Evolutionary conservation across 1,140 invertebrate species (phyloP).

Genomic region (Cecropterus lyciades): DNA sequence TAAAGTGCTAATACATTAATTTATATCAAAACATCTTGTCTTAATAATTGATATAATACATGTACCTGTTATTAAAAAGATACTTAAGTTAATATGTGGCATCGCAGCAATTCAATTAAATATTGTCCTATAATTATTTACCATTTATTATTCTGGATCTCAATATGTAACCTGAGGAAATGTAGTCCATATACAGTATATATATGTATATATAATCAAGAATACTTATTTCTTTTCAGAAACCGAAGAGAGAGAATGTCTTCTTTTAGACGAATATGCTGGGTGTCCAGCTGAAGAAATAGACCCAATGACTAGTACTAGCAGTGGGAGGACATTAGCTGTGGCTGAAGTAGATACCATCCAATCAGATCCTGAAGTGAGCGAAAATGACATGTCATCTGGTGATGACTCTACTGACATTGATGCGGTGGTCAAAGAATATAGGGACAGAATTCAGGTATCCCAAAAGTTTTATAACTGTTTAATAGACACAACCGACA

Average conservation of each 20-base stretch:
- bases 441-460: constrained; percentile 84
- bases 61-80: no score
- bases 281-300: constrained; percentile 68
- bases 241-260: constrained; percentile 82
- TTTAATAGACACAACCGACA: no score
- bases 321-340: constrained; percentile 59
- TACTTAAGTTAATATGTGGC: no score
- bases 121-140: no score
- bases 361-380: constrained; percentile 66
- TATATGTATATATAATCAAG: no score
- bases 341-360: constrained; percentile 69
- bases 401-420: constrained; percentile 84
- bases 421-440: constrained; percentile 85
- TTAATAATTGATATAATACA: no score
- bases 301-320: constrained; percentile 59
- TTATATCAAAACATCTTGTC: no score
- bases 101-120: no score
- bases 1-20: not conserved
- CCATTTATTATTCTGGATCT: no score
- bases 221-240: constrained; percentile 54
- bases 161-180: no score
- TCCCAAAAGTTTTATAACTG: no score
- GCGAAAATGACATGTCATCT: constrained; percentile 71
- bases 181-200: no score
- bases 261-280: constrained; percentile 82